Base-by-base conservation (phyloP, 2,888 invertebrate species). In the Deroplatys truncata region DNA sequence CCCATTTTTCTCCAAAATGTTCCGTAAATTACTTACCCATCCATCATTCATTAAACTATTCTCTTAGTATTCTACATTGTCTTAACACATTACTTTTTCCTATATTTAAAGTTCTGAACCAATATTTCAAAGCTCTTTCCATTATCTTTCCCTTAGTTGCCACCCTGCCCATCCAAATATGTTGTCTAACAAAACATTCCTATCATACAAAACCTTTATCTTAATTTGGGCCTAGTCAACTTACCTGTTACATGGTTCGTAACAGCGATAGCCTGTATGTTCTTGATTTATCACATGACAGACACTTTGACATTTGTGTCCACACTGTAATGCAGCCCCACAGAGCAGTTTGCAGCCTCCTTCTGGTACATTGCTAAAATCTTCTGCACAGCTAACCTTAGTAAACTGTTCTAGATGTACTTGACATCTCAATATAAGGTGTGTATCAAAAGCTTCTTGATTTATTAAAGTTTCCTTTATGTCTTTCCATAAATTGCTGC, bases 401-500 rank as follows among this genome's bases (percentile, higher is more conserved):
- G 89, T 90, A n/a, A 87, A 25, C 86, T 92, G 91, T 84, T 93
- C 92, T 1, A 91, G 92, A 92, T 96, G 96, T 87, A 94, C 94
- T 92, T 94, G 94, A 92, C 96, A 96, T 91, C 93, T 93, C 88
- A 96, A 91, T 1, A 93, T 92, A 15, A 96, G 92, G 72, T 91
- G 91, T 0, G 92, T 92, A 0, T 96, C 96, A 84, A 96, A 94
- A 2, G 95, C 94, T 29, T 94, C 92, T 90, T 94, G 94, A 13
- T 93, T 92, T 10, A 92, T 90, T 15, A 97, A 92, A 0, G 94
- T 94, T 0, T 91, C 91, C n/a, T 94, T 94, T 31, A 96, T 94
- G 91, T 95, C 92, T 9, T 92, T 92, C 97, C 97, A 97, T 87
- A 95, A 93, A 9, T 91, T 86, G 91, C 95, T 95, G 1, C 95